Evolutionary conservation across 2,888 invertebrate genomes (phyloP), one percentile per base, ranked within the genome.

Genomic region (Cyclophora punctaria): DNA sequence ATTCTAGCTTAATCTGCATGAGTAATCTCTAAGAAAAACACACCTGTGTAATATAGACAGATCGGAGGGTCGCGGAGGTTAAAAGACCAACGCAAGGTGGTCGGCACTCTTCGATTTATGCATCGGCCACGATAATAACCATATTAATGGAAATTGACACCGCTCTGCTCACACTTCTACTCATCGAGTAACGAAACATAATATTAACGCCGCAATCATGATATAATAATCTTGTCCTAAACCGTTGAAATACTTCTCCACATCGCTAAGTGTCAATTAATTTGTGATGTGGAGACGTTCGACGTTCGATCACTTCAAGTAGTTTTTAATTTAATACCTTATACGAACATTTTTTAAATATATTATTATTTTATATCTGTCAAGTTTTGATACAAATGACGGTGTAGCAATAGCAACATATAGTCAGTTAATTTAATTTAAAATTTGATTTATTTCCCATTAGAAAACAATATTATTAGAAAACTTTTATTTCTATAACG

Each of bases 61-160:
- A 20, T 20, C 20, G 20, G 2, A 37, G 37, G 37, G 37, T 37
- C 37, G 5, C 4, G 5, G 4, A 37, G 37, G 37, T 37, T 45
- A 51, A 52, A 57, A 53, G 59, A 68, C 49, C 65, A 65, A 67
- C 66, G 48, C 47, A 46, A 62, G 75, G 76, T 77, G 82, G 79
- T 78, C 79, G 76, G 66, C 73, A 69, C 61, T 72, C 63, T 78
- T 73, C 78, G 78, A 83, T 83, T 85, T 83, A 84, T 82, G 75
- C 78, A 75, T 69, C 73, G 64, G 64, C 70, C 67, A 71, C 71
- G 70, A 73, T 84, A 83, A 85, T 85, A 71, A 78, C 67, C 78
- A 61, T 74, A 82, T 83, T 82, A 83, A 83, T 83, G 83, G 80
- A 83, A 83, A 83, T 80, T 81, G 83, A 86, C 84, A 83, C 83